Base-by-base conservation (phyloP, 2,797 vertebrate genomes). In the Crocodylus rhombifer region DNA sequence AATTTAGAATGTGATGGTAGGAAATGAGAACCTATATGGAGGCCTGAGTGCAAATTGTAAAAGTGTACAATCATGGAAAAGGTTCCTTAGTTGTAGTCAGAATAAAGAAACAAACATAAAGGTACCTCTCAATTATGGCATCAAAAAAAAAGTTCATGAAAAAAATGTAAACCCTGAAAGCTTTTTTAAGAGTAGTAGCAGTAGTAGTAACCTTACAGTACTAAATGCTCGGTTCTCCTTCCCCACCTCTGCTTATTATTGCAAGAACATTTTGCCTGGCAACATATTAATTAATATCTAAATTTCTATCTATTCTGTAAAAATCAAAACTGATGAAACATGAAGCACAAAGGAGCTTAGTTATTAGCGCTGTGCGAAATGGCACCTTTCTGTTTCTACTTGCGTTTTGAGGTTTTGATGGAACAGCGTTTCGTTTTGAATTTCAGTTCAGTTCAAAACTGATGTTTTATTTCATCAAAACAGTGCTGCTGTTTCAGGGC, bases 1-100 rank as follows among this genome's bases (percentile, higher is more conserved):
- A 85, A 90, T 79, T 88, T 91, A 86, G 92, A 93, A 85, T 80
- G n/a, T 84, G 84, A 78, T 81, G 67, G 57, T 30, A 61, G 81
- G 36, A 84, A 36, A 89, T 78, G 92, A 84, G 14, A 12, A 51
- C 58, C 82, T 84, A 73, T 62, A 81, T 79, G 26, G 25, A 89
- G 84, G 74, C 71, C 61, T 86, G 88, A 87, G 69, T 77, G 55
- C 71, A 85, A 90, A 88, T 82, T 82, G n/a, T 65, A 85, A 92
- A 91, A 67, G 25, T 55, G 88, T 67, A 13, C 25, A 78, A 92
- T 56, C 56, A 36, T 77, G 25, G 75, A 65, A 82, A 82, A 79
- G 7, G 63, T 71, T 25, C 23, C 33, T 71, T 36, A 42, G 4
- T 28, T 80, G 14, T 42, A 4, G 6, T 30, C 33, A 71, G 15